phyloP scores from a whole-genome alignment of 2,113 vertebrate genomes.

The Triplophysa siluroides region DNA sequence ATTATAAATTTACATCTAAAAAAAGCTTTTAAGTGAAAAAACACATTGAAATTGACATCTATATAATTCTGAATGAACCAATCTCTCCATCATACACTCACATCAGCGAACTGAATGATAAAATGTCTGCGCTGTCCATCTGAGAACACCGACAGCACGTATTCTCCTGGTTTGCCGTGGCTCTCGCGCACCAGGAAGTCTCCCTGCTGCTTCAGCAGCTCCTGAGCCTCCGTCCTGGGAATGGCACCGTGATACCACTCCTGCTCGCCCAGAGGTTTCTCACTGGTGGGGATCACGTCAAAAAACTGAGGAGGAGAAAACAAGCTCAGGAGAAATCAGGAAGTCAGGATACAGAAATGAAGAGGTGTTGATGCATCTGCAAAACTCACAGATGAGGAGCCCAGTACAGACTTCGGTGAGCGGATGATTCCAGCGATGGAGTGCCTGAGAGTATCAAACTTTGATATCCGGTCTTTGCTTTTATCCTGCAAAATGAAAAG shows the following conservation, averaged over 20 bases:
- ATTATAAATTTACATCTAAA: too few relatives aligned
- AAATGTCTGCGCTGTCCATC: constrained; percentile 94
- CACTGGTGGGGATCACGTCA: constrained; percentile 86
- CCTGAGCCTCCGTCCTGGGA: constrained; percentile 93
- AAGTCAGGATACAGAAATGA: not conserved
- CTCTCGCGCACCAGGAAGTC: constrained; percentile 98
- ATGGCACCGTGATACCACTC: constrained; percentile 99
- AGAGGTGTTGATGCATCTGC: not conserved
- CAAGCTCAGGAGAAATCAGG: not conserved
- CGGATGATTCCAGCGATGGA: constrained; percentile 95
- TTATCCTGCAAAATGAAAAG: constrained; percentile 79
- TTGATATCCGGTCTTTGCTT: constrained; percentile 87
- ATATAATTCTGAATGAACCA: too few relatives aligned
- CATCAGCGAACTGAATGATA: constrained; percentile 97
- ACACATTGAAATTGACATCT: too few relatives aligned
- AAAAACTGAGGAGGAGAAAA: constrained; percentile 76
- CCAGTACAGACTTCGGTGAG: constrained; percentile 86
- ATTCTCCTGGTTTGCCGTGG: constrained; percentile 97
- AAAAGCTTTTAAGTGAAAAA: too few relatives aligned
- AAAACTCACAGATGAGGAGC: constrained; percentile 87
- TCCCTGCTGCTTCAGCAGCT: constrained; percentile 92
- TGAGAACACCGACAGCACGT: constrained; percentile 97
- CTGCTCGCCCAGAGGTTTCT: constrained; percentile 90
- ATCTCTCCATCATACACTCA: constrained; percentile 63
- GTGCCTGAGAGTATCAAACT: constrained; percentile 92